phyloP scores from a whole-genome alignment of 2,113 vertebrate species.

The Scartelaos histophorus region DNA sequence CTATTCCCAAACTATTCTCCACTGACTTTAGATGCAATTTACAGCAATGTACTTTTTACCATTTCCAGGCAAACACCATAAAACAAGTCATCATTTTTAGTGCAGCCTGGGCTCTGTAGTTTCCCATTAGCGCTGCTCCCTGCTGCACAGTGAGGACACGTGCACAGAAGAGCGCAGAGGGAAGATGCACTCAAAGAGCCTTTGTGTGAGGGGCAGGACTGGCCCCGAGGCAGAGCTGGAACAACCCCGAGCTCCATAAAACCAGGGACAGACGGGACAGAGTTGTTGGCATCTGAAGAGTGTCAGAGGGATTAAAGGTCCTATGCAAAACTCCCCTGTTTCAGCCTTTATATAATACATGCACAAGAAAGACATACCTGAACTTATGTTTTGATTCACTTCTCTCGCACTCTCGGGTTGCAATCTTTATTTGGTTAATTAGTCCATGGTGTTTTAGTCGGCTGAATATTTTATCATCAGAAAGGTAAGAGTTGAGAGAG shows the following conservation, averaged over 20 bases:
- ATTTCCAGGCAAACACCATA: neutral
- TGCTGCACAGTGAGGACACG: conserved; percentile 16
- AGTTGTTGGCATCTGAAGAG: neutral
- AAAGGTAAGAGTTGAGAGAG: too few species aligned
- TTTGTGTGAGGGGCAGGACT: conserved; percentile 67
- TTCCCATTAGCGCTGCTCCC: conserved; percentile 36
- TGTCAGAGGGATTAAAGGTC: neutral
- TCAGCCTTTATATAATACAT: neutral
- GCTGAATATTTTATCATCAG: too few species aligned
- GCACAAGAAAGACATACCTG: neutral
- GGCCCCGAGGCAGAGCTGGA: conserved; percentile 57
- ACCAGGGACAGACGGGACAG: neutral
- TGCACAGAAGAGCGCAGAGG: conserved; percentile 45
- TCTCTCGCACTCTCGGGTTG: too few species aligned
- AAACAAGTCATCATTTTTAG: neutral
- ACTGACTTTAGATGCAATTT: neutral
- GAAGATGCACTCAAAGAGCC: conserved; percentile 57
- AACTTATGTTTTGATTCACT: neutral
- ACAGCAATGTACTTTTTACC: neutral
- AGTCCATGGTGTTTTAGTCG: too few species aligned
- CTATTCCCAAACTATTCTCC: neutral
- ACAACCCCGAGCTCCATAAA: conserved; percentile 42
- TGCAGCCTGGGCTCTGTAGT: neutral
- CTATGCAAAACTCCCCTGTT: neutral
- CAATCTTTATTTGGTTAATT: too few species aligned